Conservation (phyloP, 2,113 vertebrate genomes). For the Gallinago jamesoni region DNA sequence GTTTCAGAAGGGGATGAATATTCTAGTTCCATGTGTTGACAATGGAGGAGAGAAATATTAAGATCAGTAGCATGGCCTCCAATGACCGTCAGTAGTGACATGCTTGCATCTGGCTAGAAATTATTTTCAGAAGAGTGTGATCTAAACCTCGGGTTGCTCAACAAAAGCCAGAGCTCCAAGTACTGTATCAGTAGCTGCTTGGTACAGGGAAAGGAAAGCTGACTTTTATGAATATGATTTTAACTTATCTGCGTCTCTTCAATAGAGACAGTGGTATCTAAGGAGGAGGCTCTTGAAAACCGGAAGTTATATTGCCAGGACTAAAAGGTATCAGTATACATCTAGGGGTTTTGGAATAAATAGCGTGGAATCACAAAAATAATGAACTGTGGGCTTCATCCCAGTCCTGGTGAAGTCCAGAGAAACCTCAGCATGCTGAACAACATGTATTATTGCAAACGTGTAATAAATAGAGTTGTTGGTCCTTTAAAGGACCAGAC, state of each 20-base stretch:
- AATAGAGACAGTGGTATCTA: neutral
- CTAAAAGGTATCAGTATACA: neutral
- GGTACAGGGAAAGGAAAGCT: neutral
- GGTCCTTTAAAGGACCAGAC: neutral
- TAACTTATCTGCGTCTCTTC: neutral
- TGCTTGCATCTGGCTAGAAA: neutral
- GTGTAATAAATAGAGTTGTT: neutral
- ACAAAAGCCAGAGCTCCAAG: neutral
- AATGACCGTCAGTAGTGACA: neutral
- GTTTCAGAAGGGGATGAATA: neutral
- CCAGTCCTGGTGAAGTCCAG: neutral
- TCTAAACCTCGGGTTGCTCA: neutral
- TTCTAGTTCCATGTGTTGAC: neutral
- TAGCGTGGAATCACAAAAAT: neutral
- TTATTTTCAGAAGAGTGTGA: neutral
- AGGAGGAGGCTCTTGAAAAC: neutral
- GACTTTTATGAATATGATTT: neutral
- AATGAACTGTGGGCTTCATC: neutral
- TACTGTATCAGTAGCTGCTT: neutral
- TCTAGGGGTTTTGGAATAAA: neutral
- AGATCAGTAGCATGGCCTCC: neutral
- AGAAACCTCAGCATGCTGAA: neutral
- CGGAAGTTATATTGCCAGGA: neutral
- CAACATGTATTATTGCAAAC: neutral
- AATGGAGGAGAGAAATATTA: fast-evolving